Evolutionary conservation across 1,140 invertebrate genomes (phyloP).

Genomic region (Cyclina sinensis): DNA sequence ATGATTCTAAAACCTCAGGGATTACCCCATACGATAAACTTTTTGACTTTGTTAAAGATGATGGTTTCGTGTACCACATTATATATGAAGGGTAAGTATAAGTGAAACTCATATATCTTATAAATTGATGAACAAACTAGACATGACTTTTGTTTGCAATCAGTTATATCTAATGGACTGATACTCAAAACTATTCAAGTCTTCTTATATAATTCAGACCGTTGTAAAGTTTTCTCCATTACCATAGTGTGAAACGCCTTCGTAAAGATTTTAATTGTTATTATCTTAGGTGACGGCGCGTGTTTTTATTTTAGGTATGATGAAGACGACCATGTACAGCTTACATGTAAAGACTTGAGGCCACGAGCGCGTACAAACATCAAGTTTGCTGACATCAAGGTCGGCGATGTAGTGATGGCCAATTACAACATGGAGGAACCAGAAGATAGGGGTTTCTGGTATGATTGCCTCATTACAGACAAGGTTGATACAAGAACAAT

Average conservation of each 20-base stretch:
- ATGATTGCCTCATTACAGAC: constrained; percentile 89
- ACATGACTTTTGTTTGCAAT: too few relatives aligned
- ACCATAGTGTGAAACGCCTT: too few relatives aligned
- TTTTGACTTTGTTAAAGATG: constrained; percentile 76
- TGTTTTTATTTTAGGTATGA: constrained; percentile 83
- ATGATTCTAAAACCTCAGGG: constrained; percentile 18
- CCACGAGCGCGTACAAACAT: constrained; percentile 90
- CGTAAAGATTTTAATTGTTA: too few relatives aligned
- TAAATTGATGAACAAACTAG: too few relatives aligned
- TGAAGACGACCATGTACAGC: constrained; percentile 87
- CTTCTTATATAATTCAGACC: too few relatives aligned
- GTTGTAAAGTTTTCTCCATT: too few relatives aligned
- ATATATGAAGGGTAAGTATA: constrained; percentile 85
- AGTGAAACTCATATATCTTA: too few relatives aligned
- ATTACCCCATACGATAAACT: constrained; percentile 55
- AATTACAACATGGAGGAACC: constrained; percentile 93
- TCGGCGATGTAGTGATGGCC: constrained; percentile 90
- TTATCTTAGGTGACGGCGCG: too few relatives aligned
- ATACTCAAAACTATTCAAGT: too few relatives aligned
- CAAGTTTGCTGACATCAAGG: constrained; percentile 88
- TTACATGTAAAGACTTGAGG: constrained; percentile 88
- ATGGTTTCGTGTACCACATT: constrained; percentile 85
- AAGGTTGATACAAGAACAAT: constrained; percentile 83
- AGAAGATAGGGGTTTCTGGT: constrained; percentile 92
- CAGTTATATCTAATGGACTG: too few relatives aligned